phyloP scores from a whole-genome alignment of 2,113 vertebrate species.

The Loxodonta africana region DNA sequence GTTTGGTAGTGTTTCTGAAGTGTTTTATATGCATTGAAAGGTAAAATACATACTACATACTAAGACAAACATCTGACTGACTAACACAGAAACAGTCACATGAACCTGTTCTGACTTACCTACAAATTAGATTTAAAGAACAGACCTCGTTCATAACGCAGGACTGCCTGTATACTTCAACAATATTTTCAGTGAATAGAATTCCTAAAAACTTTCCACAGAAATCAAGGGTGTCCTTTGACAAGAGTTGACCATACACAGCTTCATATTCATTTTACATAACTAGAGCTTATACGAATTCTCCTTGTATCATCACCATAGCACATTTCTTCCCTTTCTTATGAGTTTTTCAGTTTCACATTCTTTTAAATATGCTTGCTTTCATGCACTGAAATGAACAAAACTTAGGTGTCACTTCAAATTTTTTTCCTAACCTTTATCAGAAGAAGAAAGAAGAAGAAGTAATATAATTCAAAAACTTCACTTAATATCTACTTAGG shows the following conservation, averaged over 20 bases:
- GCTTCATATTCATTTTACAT: accelerated
- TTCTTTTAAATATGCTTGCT: background rate
- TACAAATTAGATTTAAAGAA: too few relatives aligned
- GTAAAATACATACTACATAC: too few relatives aligned
- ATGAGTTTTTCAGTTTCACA: background rate
- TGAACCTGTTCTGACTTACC: too few relatives aligned
- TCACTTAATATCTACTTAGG: background rate
- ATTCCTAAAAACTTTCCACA: background rate
- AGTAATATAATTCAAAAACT: background rate
- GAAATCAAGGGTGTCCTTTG: background rate
- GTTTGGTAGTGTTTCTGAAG: too few relatives aligned
- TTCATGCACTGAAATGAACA: background rate
- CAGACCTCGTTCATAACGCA: too few relatives aligned
- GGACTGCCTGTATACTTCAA: background rate
- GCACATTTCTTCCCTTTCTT: background rate
- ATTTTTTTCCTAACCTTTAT: background rate
- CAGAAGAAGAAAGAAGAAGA: background rate
- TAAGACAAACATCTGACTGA: too few relatives aligned
- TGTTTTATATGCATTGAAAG: too few relatives aligned
- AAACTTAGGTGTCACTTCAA: background rate
- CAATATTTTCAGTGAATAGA: background rate
- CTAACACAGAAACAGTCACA: too few relatives aligned
- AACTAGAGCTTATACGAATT: background rate
- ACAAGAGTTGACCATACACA: too few relatives aligned
- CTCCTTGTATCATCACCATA: background rate